These are phyloP conservation scores for Muscina levida DNA, from an alignment of 2,888 invertebrate genomes.

Conservation along the genomic window DNA sequence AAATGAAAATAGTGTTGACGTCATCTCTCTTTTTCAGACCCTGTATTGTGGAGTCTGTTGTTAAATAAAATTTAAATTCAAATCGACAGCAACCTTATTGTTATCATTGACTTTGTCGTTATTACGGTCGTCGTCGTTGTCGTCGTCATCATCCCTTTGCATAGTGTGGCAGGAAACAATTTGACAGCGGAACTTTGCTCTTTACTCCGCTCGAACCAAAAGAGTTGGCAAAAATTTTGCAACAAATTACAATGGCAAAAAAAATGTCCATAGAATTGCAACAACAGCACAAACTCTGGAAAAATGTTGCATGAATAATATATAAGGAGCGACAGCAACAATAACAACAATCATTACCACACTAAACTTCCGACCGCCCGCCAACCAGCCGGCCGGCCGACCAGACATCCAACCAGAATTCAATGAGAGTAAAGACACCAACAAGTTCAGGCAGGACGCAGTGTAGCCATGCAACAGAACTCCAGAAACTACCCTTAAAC, in stretches of 20 bases:
- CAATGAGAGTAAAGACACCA: constrained; percentile 4
- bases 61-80: constrained; percentile 34
- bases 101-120: constrained; percentile 60
- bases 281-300: constrained; percentile 28
- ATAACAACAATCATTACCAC: constrained; percentile 19
- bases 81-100: constrained; percentile 56
- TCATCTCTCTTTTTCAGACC: constrained; percentile 36
- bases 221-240: constrained; percentile 51
- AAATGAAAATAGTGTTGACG: constrained; percentile 53
- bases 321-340: constrained; percentile 15
- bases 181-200: constrained; percentile 54
- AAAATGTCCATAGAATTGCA: constrained; percentile 26
- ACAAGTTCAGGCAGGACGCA: too few species aligned
- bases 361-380: constrained; percentile 6
- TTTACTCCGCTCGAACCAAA: not conserved
- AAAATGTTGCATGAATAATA: constrained; percentile 38
- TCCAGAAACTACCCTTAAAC: constrained; percentile 43
- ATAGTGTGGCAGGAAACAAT: constrained; percentile 59
- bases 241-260: constrained; percentile 34
- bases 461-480: constrained; percentile 19
- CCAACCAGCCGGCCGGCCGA: not conserved
- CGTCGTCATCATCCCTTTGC: too few species aligned
- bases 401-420: constrained; percentile 6
- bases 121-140: too few species aligned
- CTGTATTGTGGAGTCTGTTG: not conserved